Conservation (phyloP, 1,140 invertebrate genomes). For the Lineus longissimus region DNA sequence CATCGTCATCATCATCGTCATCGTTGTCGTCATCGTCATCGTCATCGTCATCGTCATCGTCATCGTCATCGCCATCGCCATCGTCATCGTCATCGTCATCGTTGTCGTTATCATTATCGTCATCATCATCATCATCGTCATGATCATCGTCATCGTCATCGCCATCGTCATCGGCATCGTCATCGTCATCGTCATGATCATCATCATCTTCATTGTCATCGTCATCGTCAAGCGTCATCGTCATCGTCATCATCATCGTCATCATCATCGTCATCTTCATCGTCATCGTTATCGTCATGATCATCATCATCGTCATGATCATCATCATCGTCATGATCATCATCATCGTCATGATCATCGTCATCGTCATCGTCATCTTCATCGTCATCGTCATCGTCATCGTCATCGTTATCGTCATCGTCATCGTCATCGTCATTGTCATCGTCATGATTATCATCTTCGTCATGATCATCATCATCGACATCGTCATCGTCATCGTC, state of each 20-base stretch:
- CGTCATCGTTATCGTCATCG: neutral
- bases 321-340: too few relatives aligned
- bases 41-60: neutral
- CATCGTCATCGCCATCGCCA: neutral
- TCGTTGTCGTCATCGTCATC: neutral
- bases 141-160: too few relatives aligned
- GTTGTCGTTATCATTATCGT: constrained; percentile 9
- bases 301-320: too few relatives aligned
- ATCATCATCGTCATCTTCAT: neutral
- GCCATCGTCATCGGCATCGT: too few relatives aligned
- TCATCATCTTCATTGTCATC: too few relatives aligned
- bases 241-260: neutral
- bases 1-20: constrained; percentile 6
- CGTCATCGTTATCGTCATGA: too few relatives aligned
- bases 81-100: constrained; percentile 15
- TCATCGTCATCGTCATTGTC: neutral
- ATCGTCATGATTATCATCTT: too few relatives aligned
- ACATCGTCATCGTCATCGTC: neutral
- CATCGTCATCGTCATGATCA: too few relatives aligned
- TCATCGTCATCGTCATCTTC: neutral
- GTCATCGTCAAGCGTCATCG: too few relatives aligned
- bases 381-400: neutral
- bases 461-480: neutral
- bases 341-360: too few relatives aligned
- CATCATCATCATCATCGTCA: constrained; percentile 8